Conservation (phyloP, 2,888 invertebrate genomes). For the Leptinotarsa peninsularis region DNA sequence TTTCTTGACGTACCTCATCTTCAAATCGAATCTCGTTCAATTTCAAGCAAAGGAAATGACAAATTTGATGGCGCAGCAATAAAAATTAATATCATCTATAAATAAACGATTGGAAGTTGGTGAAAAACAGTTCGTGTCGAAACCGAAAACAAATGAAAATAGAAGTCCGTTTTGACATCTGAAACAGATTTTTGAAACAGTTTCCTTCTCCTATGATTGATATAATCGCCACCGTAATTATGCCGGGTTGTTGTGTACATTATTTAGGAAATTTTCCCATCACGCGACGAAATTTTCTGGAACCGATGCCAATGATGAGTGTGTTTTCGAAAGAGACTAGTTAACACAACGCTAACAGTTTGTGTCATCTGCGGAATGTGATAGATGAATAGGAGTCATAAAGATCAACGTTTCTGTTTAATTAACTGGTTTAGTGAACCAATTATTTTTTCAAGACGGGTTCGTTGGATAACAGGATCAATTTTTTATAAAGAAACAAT, state of each 20-base stretch:
- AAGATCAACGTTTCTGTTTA: too few species aligned
- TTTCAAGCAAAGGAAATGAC: neutral
- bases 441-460: too few species aligned
- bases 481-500: too few species aligned
- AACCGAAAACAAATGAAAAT: slow-evolving; percentile 11
- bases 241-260: neutral
- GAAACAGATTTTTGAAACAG: neutral
- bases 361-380: neutral
- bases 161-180: slow-evolving; percentile 1
- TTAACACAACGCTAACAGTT: neutral
- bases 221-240: neutral
- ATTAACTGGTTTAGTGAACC: too few species aligned
- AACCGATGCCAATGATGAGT: slow-evolving; percentile 4
- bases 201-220: neutral
- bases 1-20: too few species aligned
- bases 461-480: too few species aligned
- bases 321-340: neutral
- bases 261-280: neutral
- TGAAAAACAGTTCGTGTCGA: slow-evolving; percentile 4
- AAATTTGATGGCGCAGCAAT: neutral
- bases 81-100: slow-evolving; percentile 5
- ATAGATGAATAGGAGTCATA: too few species aligned
- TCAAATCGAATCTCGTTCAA: too few species aligned
- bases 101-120: neutral
- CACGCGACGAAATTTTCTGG: neutral